Base-by-base conservation (phyloP, 2,888 invertebrate species). In the Torymus texanus region DNA sequence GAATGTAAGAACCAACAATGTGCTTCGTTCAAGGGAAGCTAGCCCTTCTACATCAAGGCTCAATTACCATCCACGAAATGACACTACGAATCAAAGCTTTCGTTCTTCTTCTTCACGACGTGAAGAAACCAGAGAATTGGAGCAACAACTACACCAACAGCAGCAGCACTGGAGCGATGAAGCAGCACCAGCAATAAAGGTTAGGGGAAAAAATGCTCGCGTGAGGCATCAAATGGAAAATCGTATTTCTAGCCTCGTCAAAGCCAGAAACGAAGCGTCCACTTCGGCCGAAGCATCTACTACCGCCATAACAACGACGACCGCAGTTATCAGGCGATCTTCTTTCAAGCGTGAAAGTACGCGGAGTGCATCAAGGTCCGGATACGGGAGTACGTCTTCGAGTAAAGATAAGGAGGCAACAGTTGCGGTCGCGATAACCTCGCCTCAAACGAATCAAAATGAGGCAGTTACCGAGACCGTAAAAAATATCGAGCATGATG, bases 391-490 rank as follows among this genome's bases (percentile, higher is more conserved):
- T 53, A 63, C 85, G 83, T 84, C 85, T 29, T 85, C 86, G 85
- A 88, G 86, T 86, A 88, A 88, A 86, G 87, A 85, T 78, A 82
- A 85, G 83, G 87, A 88, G 86, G 86, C 87, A 85, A 85, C 86
- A 84, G 85, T 82, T 67, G 65, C 82, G 68, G 75, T 13, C 1
- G 50, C 62, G 8, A 50, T 11, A 11, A 0, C 41, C 41, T 8
- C 41, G 41, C 8, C 83, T 81, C 84, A 82, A 83, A 81, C 80
- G 82, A 81, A 68, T 78, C 83, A 81, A 84, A 84, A 85, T 74
- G 83, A 81, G 68, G 80, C 83, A 83, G 83, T 24, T 73, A 41
- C 41, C 41, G 41, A 41, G 41, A 8, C 41, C 41, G 41, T 51
- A n/a, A 66, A 16, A 41, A 62, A 21, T 10, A 70, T 14, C 21